Evolutionary conservation across 2,113 vertebrate genomes (phyloP), one percentile per base, ranked within the genome.

Genomic region (Varanus komodoensis): DNA sequence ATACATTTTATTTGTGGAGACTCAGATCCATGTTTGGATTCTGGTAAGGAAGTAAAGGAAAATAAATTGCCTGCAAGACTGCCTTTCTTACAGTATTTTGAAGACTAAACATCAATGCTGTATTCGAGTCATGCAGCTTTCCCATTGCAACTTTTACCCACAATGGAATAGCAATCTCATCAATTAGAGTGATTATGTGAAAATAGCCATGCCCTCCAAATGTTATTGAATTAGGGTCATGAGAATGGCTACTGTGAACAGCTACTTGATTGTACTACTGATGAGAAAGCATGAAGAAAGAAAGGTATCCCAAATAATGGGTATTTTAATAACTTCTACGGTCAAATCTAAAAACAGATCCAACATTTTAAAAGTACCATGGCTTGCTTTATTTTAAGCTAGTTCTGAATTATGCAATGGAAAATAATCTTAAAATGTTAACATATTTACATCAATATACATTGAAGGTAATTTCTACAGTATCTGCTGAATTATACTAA

Each of bases 91-190:
- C 52, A 54, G 3, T 69, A 34, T 44, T 69, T 17, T 23, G 64
- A 86, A 73, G 0, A 38, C 69, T 86, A 17, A 73, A 38, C 32
- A 29, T 67, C 54, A 84, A 23, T 68, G 50, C 64, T 32, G 5
- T 52, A 57, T 57, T 75, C 44, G 11, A 84, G 44, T 50, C 75
- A 82, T 67, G 87, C 88, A 68, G 87, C 89, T 92, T 90, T 93
- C 88, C 91, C 87, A 50, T 95, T 97, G 96, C 97, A 96, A 96
- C 96, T 96, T 95, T 94, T 95, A 94, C 92, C 95, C 87, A 54
- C 87, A 93, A 93, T 8, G 38, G 81, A 94, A 38, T 79, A 93
- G 44, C 15, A 93, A 80, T 91, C 89, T 90, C 92, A 44, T 87
- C 89, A 85, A 89, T 89, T 79, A 78, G 69, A 27, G 89, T 52